phyloP scores from a whole-genome alignment of 2,888 invertebrate species.

The Dioctria linearis region DNA sequence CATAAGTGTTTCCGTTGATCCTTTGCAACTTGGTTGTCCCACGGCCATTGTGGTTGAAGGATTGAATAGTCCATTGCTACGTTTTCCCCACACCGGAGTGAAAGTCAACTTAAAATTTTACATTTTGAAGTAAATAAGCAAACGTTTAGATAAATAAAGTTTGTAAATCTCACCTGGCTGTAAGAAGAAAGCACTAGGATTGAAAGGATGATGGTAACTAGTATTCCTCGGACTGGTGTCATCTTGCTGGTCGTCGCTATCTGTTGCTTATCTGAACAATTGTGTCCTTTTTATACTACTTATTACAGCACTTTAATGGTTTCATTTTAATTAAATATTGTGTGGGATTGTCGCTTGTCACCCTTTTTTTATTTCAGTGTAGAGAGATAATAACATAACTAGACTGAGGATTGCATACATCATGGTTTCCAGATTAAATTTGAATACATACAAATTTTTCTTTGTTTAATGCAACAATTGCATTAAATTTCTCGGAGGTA shows the following conservation, averaged over 20 bases:
- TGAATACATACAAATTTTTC: too few species aligned
- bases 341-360: too few species aligned
- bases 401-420: too few species aligned
- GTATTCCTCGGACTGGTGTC: not conserved
- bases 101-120: slow-evolving; percentile 59
- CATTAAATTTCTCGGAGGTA: too few species aligned
- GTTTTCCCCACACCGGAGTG: slow-evolving; percentile 61
- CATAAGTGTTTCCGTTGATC: slow-evolving; percentile 68
- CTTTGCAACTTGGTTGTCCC: slow-evolving; percentile 64
- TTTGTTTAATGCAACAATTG: too few species aligned
- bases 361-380: too few species aligned
- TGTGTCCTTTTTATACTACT: not conserved
- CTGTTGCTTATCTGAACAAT: not conserved
- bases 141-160: not conserved
- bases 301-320: not conserved
- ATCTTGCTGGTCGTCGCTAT: not conserved
- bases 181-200: not conserved
- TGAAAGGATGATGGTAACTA: not conserved
- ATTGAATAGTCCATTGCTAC: slow-evolving; percentile 41
- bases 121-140: slow-evolving; percentile 19
- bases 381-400: too few species aligned
- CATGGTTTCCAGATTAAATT: too few species aligned
- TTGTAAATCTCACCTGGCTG: slow-evolving; percentile 7
- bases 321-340: not conserved
- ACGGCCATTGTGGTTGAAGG: not conserved